Evolutionary conservation across 2,113 vertebrate genomes (phyloP).

Genomic region (Actenoides hombroni): DNA sequence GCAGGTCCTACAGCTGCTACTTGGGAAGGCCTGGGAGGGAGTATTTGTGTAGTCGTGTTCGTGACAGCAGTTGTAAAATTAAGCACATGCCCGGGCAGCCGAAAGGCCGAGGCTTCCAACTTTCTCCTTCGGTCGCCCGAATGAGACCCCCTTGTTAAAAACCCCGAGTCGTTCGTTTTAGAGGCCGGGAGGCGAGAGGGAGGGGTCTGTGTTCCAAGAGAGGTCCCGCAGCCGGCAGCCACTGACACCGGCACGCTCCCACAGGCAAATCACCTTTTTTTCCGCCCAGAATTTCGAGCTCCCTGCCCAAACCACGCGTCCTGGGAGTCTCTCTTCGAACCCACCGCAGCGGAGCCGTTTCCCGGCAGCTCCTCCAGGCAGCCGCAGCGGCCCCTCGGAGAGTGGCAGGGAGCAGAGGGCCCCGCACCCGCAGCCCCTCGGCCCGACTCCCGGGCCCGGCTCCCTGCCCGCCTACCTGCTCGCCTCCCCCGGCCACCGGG

Average conservation of each 20-base stretch:
- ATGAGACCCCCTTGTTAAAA: fast-evolving
- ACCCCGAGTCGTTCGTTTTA: fast-evolving
- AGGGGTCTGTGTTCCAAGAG: background rate
- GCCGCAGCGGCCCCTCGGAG: background rate
- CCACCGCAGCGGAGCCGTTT: too few relatives aligned
- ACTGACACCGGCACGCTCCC: too few relatives aligned
- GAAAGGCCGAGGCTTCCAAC: background rate
- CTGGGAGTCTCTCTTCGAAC: background rate
- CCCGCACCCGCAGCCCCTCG: background rate
- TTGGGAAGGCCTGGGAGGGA: fast-evolving
- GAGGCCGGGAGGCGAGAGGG: background rate
- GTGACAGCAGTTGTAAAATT: fast-evolving
- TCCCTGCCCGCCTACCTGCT: background rate
- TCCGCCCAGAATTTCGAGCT: background rate
- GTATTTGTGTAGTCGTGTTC: fast-evolving
- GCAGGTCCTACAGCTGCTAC: background rate
- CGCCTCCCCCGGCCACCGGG: background rate
- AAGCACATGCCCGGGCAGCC: background rate
- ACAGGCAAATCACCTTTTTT: background rate
- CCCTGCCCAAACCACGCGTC: background rate
- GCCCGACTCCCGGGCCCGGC: background rate
- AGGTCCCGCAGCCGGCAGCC: too few relatives aligned
- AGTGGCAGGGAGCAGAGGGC: background rate
- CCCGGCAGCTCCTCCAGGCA: background rate
- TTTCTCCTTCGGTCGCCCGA: fast-evolving